Base-by-base conservation (phyloP, 2,888 invertebrate species). In the Perizoma flavofasciatum region DNA sequence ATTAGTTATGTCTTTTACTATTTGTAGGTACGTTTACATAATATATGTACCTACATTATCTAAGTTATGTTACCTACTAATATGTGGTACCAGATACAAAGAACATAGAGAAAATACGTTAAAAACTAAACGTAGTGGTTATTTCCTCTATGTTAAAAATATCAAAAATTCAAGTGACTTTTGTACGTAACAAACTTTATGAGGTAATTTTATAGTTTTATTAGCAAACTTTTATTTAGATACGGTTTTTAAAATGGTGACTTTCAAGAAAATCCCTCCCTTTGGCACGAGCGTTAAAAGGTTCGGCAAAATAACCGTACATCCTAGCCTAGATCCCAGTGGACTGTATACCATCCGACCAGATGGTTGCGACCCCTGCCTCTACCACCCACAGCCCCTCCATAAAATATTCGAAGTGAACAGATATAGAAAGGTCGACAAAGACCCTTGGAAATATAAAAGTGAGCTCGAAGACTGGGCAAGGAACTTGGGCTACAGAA, bases 381-480 rank as follows among this genome's bases (percentile, higher is more conserved):
- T 78, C 7, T 91, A 91, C 67, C 69, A 70, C 11, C 90, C 89
- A 4, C 71, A 76, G 63, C 51, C 73, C 0, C 68, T 83, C 4
- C 53, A 79, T 41, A 68, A 73, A 59, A 71, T 84, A 55, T 88
- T 77, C 62, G 77, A 79, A 66, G 70, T 79, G 5, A 83, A 78
- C 39, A 80, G 71, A 61, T 71, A 68, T 41, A 73, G 67, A 47
- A 75, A 66, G 48, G 65, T 55, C 6, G 69, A 73, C 40, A 85
- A 86, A 68, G 86, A 87, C 46, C 85, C 87, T 2, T 91, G 90
- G 90, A 77, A 71, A 60, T 85, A 83, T 62, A 88, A 89, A 70
- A 79, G 63, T 7, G 88, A 88, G 60, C 69, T 89, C 9, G 90
- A 90, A 66, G 87, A 86, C 34, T 91, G 90, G 90, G 77, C 85